These are phyloP conservation scores for Acanthaster planci DNA, from an alignment of 35 echinoderm and acorn worm species.

Conservation along the genomic window DNA sequence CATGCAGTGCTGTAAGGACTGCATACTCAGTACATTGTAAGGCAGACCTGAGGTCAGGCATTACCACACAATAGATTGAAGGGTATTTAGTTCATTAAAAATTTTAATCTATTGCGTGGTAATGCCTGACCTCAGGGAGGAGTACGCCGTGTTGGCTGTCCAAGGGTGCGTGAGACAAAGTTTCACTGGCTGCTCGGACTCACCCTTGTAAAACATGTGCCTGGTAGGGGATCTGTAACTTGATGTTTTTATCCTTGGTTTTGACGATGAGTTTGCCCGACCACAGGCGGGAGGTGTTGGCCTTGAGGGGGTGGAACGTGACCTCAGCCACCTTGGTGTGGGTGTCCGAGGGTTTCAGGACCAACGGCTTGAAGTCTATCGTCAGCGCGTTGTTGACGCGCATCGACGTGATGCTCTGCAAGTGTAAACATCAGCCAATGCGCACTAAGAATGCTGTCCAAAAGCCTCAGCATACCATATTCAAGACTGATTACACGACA, in stretches of 20 bases:
- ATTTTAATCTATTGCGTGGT: too few relatives aligned
- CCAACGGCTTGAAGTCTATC: slow-evolving; percentile 89
- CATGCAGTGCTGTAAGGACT: too few relatives aligned
- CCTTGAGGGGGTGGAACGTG: slow-evolving; percentile 88
- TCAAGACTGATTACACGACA: too few relatives aligned
- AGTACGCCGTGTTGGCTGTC: background rate
- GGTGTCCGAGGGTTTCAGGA: slow-evolving; percentile 63
- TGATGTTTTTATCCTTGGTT: slow-evolving; percentile 89
- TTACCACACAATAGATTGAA: too few relatives aligned
- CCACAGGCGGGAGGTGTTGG: slow-evolving; percentile 84
- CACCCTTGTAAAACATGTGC: slow-evolving; percentile 97
- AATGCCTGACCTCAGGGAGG: too few relatives aligned
- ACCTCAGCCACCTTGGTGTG: slow-evolving; percentile 86
- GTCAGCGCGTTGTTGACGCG: slow-evolving; percentile 84
- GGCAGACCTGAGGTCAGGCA: too few relatives aligned
- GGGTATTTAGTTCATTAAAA: too few relatives aligned
- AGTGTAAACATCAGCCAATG: too few relatives aligned
- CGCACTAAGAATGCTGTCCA: too few relatives aligned
- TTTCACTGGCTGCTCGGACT: slow-evolving; percentile 2
- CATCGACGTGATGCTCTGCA: slow-evolving; percentile 86
- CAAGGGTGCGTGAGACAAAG: background rate
- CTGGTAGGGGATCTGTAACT: slow-evolving; percentile 95
- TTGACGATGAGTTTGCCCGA: slow-evolving; percentile 97
- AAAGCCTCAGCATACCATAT: too few relatives aligned
- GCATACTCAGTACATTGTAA: too few relatives aligned